Conservation (phyloP, 2,888 invertebrate species). For the Pristionchus mayeri region DNA sequence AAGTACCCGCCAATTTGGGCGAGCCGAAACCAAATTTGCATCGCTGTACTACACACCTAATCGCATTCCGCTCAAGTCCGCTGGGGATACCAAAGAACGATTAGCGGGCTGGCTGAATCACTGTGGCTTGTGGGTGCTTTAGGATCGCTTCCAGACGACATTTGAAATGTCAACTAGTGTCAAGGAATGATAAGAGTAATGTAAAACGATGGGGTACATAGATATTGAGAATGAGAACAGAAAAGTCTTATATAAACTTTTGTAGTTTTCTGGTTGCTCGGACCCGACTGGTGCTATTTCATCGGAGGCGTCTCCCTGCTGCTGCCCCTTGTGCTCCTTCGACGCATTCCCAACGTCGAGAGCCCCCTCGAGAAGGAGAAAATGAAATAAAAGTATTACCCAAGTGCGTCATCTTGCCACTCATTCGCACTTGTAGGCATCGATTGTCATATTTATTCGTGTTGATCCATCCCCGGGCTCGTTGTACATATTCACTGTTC, state of each 20-base stretch:
- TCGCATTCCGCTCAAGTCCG: too few species aligned
- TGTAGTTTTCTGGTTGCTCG: conserved; percentile 91
- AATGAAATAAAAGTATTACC: not conserved
- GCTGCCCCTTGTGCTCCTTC: conserved; percentile 80
- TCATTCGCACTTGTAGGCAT: not conserved
- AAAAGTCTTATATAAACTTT: too few species aligned
- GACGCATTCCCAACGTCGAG: conserved; percentile 54
- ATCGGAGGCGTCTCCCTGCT: conserved; percentile 86
- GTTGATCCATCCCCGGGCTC: too few species aligned
- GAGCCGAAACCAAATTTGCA: conserved; percentile 3
- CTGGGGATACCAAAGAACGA: too few species aligned
- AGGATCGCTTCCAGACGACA: too few species aligned
- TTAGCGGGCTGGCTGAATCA: too few species aligned
- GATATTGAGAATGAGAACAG: too few species aligned
- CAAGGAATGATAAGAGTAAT: not conserved
- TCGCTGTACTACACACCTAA: not conserved
- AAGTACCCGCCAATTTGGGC: conserved; percentile 2
- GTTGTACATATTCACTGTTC: not conserved
- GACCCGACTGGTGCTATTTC: conserved; percentile 87
- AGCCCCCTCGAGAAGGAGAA: conserved; percentile 35
- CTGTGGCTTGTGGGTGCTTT: too few species aligned
- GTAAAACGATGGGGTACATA: too few species aligned
- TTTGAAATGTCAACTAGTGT: too few species aligned
- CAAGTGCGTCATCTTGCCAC: not conserved
- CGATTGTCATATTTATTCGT: conserved; percentile 3